A percentile compares a stretch with the other conserved stretches of the same genome.
These are phyloP conservation scores for Orcinus orca DNA, from an alignment of 2,113 vertebrate genomes.

Conservation along the genomic window DNA sequence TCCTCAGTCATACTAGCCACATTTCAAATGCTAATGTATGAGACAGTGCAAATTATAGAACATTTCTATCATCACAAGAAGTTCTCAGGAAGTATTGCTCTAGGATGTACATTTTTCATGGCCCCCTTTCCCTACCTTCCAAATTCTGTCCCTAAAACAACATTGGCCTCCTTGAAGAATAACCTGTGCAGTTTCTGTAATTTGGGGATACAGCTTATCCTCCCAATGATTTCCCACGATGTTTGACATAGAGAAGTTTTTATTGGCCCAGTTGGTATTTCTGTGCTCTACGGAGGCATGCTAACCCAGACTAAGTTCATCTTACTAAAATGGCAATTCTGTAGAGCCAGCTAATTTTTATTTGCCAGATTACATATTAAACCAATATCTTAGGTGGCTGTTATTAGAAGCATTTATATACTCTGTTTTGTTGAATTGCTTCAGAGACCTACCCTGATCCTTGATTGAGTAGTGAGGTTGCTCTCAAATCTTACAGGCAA, in stretches of 20 bases:
- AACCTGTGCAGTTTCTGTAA: not conserved
- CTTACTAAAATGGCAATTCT: not conserved
- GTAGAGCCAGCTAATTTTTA: not conserved
- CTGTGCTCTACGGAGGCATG: not conserved
- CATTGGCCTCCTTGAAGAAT: not conserved
- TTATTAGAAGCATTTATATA: not conserved
- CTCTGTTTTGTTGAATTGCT: not conserved
- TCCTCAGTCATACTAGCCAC: not conserved
- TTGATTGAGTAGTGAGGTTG: not conserved
- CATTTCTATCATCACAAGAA: not conserved
- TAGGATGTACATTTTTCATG: not conserved
- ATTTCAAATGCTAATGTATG: not conserved
- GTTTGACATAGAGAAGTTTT: not conserved
- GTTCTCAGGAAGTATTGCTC: not conserved
- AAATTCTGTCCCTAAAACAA: not conserved
- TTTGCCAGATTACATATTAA: not conserved
- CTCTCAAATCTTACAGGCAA: not conserved
- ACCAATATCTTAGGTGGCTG: not conserved
- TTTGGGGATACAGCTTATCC: not conserved
- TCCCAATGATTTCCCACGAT: not conserved
- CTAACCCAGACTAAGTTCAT: not conserved
- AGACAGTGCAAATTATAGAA: not conserved
- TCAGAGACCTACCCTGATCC: not conserved
- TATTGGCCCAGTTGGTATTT: not conserved
- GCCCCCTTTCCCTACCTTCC: not conserved